These are phyloP conservation scores for Toxotes lorentzi DNA, from an alignment of 2,797 vertebrate species.

Conservation along the genomic window DNA sequence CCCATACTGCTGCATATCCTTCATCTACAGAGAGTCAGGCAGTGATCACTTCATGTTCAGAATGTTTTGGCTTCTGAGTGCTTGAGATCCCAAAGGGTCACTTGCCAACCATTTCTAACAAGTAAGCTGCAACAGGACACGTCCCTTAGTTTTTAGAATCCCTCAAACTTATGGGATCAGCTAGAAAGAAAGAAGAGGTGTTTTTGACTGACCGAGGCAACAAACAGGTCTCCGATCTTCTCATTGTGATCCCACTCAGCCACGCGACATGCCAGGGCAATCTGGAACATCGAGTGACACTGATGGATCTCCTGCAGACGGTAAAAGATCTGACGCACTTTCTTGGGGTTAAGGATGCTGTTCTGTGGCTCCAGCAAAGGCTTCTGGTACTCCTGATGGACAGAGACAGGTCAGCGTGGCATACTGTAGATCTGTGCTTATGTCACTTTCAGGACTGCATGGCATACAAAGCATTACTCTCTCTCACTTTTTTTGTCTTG, in stretches of 20 bases:
- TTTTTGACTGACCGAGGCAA: conserved; percentile 89
- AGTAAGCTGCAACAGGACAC: no score
- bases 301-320: conserved; percentile 91
- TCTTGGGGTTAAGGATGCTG: conserved; percentile 86
- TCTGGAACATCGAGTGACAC: conserved; percentile 95
- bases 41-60: no score
- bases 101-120: no score
- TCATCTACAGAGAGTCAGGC: no score
- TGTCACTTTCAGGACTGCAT: background rate
- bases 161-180: no score
- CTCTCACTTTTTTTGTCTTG: no score
- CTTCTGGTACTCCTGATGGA: conserved; percentile 88
- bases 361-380: conserved; percentile 90
- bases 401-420: background rate
- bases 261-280: conserved; percentile 89
- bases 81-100: no score
- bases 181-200: background rate
- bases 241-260: conserved; percentile 91
- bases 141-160: no score
- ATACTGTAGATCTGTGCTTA: background rate
- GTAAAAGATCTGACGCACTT: conserved; percentile 90
- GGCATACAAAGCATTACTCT: background rate
- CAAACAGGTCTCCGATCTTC: conserved; percentile 93
- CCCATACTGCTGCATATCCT: no score
- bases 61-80: no score